Percentiles rank a stretch among this genome's conserved stretches.
Conservation (phyloP, 30 jellyfish, hydroid and myxozoan genomes). For the Catostylus mosaicus region DNA sequence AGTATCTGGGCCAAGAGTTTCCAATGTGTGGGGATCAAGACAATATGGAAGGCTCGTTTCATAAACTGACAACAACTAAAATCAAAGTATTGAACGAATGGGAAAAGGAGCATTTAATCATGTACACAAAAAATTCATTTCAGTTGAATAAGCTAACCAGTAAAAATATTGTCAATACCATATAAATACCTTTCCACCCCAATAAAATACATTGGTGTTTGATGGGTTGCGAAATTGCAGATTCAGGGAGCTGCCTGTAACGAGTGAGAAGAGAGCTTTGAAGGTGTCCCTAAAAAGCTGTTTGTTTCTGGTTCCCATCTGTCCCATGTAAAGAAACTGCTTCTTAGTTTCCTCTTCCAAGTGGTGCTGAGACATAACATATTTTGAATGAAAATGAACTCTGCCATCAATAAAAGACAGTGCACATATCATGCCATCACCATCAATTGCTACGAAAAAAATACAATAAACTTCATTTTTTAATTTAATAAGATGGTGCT, state of each 20-base stretch:
- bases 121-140: background rate
- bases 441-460: slow-evolving; percentile 90
- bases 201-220: slow-evolving; percentile 92
- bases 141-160: background rate
- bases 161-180: background rate
- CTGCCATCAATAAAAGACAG: slow-evolving; percentile 75
- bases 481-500: no score
- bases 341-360: slow-evolving; percentile 71
- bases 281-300: slow-evolving; percentile 63
- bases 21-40: slow-evolving; percentile 92
- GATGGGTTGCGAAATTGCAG: slow-evolving; percentile 94
- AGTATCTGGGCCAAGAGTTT: slow-evolving; percentile 89
- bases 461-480: background rate
- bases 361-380: slow-evolving; percentile 80
- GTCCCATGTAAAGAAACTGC: slow-evolving; percentile 86
- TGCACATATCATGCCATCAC: slow-evolving; percentile 98
- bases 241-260: slow-evolving; percentile 66
- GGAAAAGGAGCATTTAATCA: background rate
- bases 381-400: slow-evolving; percentile 92
- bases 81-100: background rate
- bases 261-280: slow-evolving; percentile 66
- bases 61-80: slow-evolving; percentile 83
- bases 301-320: slow-evolving; percentile 94
- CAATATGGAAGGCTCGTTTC: slow-evolving; percentile 93
- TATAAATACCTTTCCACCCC: slow-evolving; percentile 96